Percentiles rank a stretch among this genome's conserved stretches.
These are phyloP conservation scores for Portunus trituberculatus DNA, from an alignment of 1,140 invertebrate genomes.

Conservation along the genomic window DNA sequence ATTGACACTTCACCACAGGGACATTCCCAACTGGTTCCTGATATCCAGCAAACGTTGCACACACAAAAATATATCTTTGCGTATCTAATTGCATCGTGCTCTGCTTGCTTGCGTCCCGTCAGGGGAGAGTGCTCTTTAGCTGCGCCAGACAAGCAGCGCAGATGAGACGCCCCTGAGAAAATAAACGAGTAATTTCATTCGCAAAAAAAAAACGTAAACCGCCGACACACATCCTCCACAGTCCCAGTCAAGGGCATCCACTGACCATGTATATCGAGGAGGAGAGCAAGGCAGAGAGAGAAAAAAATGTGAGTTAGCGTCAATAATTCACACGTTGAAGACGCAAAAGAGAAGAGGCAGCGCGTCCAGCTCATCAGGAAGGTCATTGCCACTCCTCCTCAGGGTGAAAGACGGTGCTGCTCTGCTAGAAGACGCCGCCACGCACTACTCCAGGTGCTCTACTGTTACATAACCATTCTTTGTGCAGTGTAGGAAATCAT, in stretches of 20 bases:
- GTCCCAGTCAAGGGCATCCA: not conserved
- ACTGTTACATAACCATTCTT: not conserved
- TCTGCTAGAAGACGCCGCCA: not conserved
- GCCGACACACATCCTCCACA: slow-evolving; percentile 8
- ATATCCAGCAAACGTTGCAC: slow-evolving; percentile 10
- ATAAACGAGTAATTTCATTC: not conserved
- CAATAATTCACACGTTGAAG: not conserved
- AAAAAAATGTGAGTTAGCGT: slow-evolving; percentile 1
- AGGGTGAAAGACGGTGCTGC: not conserved
- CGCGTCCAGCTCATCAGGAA: not conserved
- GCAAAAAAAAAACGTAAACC: not conserved
- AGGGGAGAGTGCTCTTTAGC: slow-evolving; percentile 1
- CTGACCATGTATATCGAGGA: not conserved
- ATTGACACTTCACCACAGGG: not conserved
- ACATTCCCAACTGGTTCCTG: not conserved
- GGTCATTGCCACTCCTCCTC: not conserved
- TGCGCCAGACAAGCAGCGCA: slow-evolving; percentile 16
- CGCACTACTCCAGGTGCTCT: not conserved
- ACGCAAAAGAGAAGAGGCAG: not conserved
- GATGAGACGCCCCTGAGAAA: not conserved
- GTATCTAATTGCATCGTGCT: slow-evolving; percentile 22
- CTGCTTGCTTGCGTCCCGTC: slow-evolving; percentile 15
- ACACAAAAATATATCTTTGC: slow-evolving; percentile 15
- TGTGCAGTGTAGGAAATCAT: not conserved
- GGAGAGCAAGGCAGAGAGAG: not conserved